Conservation (phyloP, 2,797 vertebrate genomes). For the Sebastiscus albofasciatus region DNA sequence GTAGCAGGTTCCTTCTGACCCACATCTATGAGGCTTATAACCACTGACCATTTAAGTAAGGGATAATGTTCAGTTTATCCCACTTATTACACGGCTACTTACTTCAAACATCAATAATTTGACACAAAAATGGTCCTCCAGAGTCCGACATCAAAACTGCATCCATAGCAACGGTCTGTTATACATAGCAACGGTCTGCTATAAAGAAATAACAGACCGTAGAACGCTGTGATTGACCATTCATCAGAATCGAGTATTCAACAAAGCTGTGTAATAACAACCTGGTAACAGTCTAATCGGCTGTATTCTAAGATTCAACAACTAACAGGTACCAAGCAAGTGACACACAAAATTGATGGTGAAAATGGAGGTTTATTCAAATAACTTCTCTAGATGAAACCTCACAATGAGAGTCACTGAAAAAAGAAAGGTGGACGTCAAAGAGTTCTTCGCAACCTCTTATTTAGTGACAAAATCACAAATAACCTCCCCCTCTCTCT, state of each 20-base stretch:
- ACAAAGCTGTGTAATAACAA: neutral
- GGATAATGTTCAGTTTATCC: neutral
- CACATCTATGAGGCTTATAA: neutral
- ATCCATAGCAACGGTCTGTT: neutral
- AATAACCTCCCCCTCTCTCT: conserved; percentile 48
- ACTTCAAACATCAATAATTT: neutral
- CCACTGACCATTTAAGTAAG: neutral
- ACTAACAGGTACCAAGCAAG: conserved; percentile 46
- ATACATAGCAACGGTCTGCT: no score
- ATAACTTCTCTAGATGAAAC: conserved; percentile 60
- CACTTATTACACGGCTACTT: neutral
- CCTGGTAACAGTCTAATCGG: neutral
- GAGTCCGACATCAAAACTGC: neutral
- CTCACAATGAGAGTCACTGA: conserved; percentile 26
- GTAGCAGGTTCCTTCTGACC: neutral
- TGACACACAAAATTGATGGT: conserved; percentile 44
- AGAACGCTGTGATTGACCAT: no score
- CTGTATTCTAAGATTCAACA: conserved; percentile 57
- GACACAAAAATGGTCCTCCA: neutral
- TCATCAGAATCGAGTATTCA: neutral
- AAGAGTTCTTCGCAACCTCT: conserved; percentile 53
- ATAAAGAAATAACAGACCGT: no score
- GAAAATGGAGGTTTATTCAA: conserved; percentile 66
- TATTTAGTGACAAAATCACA: conserved; percentile 68
- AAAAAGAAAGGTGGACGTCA: conserved; percentile 47